These are phyloP conservation scores for Temnothorax nylanderi DNA, from an alignment of 1,140 invertebrate genomes.

Conservation along the genomic window DNA sequence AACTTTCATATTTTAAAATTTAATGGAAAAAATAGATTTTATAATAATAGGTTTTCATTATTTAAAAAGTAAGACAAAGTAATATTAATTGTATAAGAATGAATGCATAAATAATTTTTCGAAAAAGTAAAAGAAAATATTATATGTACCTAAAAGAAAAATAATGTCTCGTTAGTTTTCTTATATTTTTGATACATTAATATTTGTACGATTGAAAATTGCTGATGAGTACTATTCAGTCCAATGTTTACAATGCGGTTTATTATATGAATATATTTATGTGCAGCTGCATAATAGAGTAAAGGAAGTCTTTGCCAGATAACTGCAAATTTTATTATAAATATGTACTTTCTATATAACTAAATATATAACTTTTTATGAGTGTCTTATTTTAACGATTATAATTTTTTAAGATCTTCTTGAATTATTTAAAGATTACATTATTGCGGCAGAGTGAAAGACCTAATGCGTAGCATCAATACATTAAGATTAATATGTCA, in stretches of 20 bases:
- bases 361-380: neutral
- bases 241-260: neutral
- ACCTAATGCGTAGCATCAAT: neutral
- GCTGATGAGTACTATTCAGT: conserved; percentile 67
- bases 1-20: neutral
- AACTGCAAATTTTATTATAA: conserved; percentile 16
- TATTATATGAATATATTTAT: conserved; percentile 9
- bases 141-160: too few species aligned
- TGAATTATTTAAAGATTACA: neutral
- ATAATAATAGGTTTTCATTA: neutral
- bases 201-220: conserved; percentile 61
- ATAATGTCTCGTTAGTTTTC: neutral
- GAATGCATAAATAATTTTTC: too few species aligned
- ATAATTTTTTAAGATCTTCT: neutral
- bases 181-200: conserved; percentile 25
- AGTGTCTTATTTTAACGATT: neutral
- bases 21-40: neutral
- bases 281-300: neutral
- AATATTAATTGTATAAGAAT: neutral
- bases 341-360: neutral
- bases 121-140: too few species aligned
- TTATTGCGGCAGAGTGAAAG: too few species aligned
- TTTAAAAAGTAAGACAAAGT: neutral
- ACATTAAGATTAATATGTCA: neutral
- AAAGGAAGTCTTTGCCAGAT: neutral